Evolutionary conservation across 2,113 vertebrate genomes (phyloP).

Genomic region (Anolis sagrei): DNA sequence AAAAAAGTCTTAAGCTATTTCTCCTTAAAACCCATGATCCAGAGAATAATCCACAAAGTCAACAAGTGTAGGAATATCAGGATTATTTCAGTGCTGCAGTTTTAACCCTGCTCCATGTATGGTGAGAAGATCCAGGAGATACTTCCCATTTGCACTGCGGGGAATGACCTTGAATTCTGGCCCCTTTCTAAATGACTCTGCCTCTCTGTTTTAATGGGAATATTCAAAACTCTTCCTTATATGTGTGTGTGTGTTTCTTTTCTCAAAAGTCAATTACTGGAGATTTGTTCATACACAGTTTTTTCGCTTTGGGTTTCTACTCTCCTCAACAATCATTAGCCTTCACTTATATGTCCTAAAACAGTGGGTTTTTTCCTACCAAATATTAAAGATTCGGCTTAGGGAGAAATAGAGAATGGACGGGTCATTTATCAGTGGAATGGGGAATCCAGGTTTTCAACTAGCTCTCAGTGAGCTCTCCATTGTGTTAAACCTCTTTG

Average conservation of each 20-base stretch:
- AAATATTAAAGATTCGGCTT: neutral
- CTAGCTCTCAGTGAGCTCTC: too few relatives aligned
- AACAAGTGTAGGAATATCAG: too few relatives aligned
- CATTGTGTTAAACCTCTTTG: too few relatives aligned
- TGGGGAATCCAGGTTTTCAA: too few relatives aligned
- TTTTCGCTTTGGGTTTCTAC: neutral
- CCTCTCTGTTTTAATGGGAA: neutral
- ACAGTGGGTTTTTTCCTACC: neutral
- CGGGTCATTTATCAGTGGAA: too few relatives aligned
- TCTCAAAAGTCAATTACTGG: neutral
- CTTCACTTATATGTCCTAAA: neutral
- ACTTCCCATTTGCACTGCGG: neutral
- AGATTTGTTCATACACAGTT: conserved; percentile 9
- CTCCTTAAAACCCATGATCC: too few relatives aligned
- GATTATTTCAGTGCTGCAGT: too few relatives aligned
- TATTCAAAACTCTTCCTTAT: neutral
- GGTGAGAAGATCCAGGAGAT: neutral
- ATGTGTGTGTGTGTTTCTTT: neutral
- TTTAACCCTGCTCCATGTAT: too few relatives aligned
- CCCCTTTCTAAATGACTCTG: neutral
- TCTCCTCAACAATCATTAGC: neutral
- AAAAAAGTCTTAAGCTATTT: too few relatives aligned
- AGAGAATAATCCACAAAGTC: too few relatives aligned
- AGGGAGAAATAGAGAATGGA: too few relatives aligned
- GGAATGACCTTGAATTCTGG: neutral